Conservation (phyloP, 2,113 vertebrate genomes). For the Craseonycteris thonglongyai region DNA sequence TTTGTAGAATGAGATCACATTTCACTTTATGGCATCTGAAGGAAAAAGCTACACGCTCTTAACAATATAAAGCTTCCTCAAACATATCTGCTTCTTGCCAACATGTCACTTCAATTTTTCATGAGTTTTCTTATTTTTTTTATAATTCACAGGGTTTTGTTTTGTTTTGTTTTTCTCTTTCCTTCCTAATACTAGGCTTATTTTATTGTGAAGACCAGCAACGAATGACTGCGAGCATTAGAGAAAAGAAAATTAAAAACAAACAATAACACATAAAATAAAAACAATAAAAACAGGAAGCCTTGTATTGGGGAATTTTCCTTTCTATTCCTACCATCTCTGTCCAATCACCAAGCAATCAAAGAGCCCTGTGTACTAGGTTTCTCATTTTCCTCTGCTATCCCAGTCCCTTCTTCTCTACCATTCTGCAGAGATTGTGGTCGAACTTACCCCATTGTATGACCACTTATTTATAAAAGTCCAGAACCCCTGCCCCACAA, state of each 20-base stretch:
- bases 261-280: too few species aligned
- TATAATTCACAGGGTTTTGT: conserved; percentile 5
- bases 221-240: background rate
- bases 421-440: background rate
- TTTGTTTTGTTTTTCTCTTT: rapidly evolving
- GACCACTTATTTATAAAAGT: background rate
- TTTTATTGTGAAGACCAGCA: background rate
- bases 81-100: conserved; percentile 20
- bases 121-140: background rate
- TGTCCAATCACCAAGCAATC: background rate
- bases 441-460: rapidly evolving
- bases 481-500: too few species aligned
- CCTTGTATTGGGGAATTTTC: background rate
- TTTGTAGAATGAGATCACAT: conserved; percentile 5
- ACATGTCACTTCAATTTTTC: conserved; percentile 40
- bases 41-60: background rate
- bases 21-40: conserved; percentile 25
- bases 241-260: background rate
- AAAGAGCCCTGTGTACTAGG: background rate
- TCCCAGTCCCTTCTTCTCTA: background rate
- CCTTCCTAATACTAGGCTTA: background rate
- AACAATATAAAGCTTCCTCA: conserved; percentile 29
- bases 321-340: background rate
- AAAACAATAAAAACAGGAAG: background rate
- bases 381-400: background rate